Evolutionary conservation across 2,888 invertebrate species (phyloP).

Genomic region (Sphaerophoria rueppellii): DNA sequence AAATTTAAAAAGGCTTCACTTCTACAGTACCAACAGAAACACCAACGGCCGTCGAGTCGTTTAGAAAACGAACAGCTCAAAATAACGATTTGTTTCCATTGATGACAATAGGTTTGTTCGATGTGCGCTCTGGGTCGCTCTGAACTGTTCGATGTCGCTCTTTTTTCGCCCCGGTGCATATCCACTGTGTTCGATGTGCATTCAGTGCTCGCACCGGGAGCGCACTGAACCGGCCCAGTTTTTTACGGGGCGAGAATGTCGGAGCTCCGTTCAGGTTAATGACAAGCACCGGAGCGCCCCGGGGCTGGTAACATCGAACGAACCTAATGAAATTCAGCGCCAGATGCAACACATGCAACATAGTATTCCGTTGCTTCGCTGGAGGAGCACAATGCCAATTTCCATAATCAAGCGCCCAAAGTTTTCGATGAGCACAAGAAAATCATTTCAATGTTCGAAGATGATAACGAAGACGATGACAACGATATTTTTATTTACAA

Average conservation of each 20-base stretch:
- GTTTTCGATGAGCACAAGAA: constrained; percentile 77
- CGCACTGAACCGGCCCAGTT: too few relatives aligned
- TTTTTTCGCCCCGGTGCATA: too few relatives aligned
- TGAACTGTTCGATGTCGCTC: too few relatives aligned
- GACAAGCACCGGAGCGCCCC: too few relatives aligned
- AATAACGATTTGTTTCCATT: constrained; percentile 30
- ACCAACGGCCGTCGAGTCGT: neutral
- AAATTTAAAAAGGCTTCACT: constrained; percentile 57
- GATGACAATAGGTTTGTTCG: too few relatives aligned
- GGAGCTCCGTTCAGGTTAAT: too few relatives aligned
- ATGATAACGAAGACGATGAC: constrained; percentile 63
- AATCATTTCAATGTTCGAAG: constrained; percentile 81
- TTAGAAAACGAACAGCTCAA: constrained; percentile 12
- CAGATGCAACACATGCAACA: constrained; percentile 79
- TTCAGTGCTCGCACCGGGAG: too few relatives aligned
- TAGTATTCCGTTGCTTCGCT: constrained; percentile 77
- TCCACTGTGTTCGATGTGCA: too few relatives aligned
- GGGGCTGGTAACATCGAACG: too few relatives aligned
- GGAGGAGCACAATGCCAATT: constrained; percentile 79
- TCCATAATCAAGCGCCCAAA: constrained; percentile 75
- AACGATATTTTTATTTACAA: neutral
- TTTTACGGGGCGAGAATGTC: too few relatives aligned
- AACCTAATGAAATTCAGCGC: constrained; percentile 78
- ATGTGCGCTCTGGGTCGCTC: too few relatives aligned
- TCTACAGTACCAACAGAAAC: constrained; percentile 9